These are phyloP conservation scores for Champsocephalus gunnari DNA, from an alignment of 2,797 vertebrate species.

Conservation along the genomic window DNA sequence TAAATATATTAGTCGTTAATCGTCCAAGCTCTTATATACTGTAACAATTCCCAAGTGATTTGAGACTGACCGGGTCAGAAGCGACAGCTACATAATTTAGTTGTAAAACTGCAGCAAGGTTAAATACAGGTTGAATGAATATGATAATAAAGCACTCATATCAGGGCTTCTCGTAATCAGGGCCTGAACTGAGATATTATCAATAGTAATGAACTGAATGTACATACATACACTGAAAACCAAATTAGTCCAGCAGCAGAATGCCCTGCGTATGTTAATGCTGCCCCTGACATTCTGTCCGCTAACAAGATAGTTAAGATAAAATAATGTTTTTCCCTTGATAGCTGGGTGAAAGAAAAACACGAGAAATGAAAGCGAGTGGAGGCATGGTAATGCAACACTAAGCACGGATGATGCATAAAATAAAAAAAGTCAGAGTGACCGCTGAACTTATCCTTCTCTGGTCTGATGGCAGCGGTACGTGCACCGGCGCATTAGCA, in stretches of 20 bases:
- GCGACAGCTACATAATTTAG: slow-evolving; percentile 16
- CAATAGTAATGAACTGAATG: slow-evolving; percentile 2
- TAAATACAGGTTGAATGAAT: slow-evolving; percentile 32
- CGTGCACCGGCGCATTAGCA: slow-evolving; percentile 40
- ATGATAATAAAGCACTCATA: slow-evolving; percentile 18
- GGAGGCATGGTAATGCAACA: neutral
- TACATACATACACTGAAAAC: slow-evolving; percentile 25
- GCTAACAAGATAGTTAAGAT: slow-evolving; percentile 6
- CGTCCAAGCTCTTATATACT: no score
- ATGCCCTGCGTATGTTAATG: slow-evolving; percentile 6
- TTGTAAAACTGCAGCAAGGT: slow-evolving; percentile 12
- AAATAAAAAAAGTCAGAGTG: slow-evolving; percentile 18
- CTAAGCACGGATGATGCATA: slow-evolving; percentile 11
- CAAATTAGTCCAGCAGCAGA: slow-evolving; percentile 13
- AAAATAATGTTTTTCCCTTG: slow-evolving; percentile 5
- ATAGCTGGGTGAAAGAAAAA: slow-evolving; percentile 3
- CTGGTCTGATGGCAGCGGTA: slow-evolving; percentile 21
- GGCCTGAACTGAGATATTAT: slow-evolving; percentile 6
- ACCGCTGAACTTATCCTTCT: slow-evolving; percentile 30
- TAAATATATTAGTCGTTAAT: no score
- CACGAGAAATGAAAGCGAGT: neutral
- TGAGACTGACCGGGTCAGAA: slow-evolving; percentile 5
- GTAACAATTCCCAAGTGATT: neutral
- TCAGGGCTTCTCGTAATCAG: slow-evolving; percentile 1
- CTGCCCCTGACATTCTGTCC: slow-evolving; percentile 25